Percentiles rank a stretch among this genome's conserved stretches.
These are phyloP conservation scores for Drosophila jambulina DNA, from an alignment of 1,140 invertebrate species.

Conservation along the genomic window DNA sequence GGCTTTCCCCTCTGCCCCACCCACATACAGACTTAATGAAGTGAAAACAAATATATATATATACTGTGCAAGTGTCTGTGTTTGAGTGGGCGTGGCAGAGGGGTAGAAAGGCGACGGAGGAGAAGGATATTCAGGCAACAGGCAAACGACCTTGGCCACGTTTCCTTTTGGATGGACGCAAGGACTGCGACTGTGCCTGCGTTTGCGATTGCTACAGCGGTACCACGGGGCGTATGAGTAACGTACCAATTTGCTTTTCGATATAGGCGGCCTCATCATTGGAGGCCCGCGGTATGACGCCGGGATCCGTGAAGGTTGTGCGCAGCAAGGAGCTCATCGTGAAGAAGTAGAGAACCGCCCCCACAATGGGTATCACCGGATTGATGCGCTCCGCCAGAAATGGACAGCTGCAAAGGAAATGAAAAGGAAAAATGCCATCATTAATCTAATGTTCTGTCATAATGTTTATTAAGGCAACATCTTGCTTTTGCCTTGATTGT, in stretches of 20 bases:
- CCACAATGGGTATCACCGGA: constrained; percentile 94
- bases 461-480: constrained; percentile 18
- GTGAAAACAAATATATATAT: constrained; percentile 70
- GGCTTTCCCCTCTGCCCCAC: neutral
- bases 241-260: constrained; percentile 93
- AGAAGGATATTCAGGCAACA: constrained; percentile 65
- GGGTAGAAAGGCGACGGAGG: constrained; percentile 1
- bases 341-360: constrained; percentile 94
- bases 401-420: constrained; percentile 90
- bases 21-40: constrained; percentile 68
- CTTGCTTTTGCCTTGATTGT: constrained; percentile 22
- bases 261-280: constrained; percentile 96
- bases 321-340: constrained; percentile 95
- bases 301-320: constrained; percentile 97
- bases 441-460: constrained; percentile 33
- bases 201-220: neutral
- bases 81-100: constrained; percentile 34
- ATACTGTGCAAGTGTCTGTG: constrained; percentile 22
- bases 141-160: constrained; percentile 75
- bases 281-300: constrained; percentile 96
- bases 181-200: constrained; percentile 1
- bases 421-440: neutral
- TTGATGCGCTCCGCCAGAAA: constrained; percentile 93
- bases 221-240: neutral
- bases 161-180: constrained; percentile 59